A percentile compares a stretch with the other conserved stretches of the same genome.
Conservation (phyloP, 1,140 invertebrate species). For the Drosophila azteca region DNA sequence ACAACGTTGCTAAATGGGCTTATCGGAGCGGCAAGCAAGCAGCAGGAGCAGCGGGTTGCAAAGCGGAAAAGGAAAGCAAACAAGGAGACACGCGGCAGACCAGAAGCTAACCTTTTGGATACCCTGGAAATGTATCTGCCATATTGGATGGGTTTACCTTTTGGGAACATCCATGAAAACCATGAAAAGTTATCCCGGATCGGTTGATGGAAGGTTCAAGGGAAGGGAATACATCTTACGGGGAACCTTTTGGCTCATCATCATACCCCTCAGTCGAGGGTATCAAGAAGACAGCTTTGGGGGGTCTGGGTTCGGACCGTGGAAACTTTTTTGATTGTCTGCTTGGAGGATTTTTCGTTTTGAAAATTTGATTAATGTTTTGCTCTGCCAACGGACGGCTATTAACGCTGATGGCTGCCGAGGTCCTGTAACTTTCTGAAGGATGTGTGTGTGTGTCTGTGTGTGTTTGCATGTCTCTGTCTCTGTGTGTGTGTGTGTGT, state of each 20-base stretch:
- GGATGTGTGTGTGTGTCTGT: neutral
- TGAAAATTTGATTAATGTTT: slow-evolving; percentile 61
- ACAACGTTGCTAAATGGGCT: slow-evolving; percentile 81
- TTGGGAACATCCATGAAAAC: too few species aligned
- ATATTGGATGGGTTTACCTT: too few species aligned
- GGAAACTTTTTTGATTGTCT: slow-evolving; percentile 52
- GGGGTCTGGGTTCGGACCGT: slow-evolving; percentile 21
- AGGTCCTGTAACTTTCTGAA: slow-evolving; percentile 7
- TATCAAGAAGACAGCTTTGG: too few species aligned
- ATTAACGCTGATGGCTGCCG: slow-evolving; percentile 42
- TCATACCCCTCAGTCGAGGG: too few species aligned
- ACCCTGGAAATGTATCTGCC: neutral
- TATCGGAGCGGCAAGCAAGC: slow-evolving; percentile 42
- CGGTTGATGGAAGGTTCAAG: too few species aligned
- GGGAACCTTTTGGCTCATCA: too few species aligned
- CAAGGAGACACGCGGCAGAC: neutral
- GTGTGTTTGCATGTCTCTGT: neutral
- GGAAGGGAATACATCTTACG: too few species aligned
- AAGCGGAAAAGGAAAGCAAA: slow-evolving; percentile 1
- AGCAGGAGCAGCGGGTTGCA: too few species aligned
- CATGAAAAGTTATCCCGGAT: too few species aligned
- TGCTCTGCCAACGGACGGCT: slow-evolving; percentile 50
- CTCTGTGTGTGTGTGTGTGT: neutral
- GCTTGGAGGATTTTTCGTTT: slow-evolving; percentile 46
- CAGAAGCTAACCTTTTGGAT: too few species aligned